Evolutionary conservation across 2,888 invertebrate genomes (phyloP).

Genomic region (Disparrhopalites patrizii): DNA sequence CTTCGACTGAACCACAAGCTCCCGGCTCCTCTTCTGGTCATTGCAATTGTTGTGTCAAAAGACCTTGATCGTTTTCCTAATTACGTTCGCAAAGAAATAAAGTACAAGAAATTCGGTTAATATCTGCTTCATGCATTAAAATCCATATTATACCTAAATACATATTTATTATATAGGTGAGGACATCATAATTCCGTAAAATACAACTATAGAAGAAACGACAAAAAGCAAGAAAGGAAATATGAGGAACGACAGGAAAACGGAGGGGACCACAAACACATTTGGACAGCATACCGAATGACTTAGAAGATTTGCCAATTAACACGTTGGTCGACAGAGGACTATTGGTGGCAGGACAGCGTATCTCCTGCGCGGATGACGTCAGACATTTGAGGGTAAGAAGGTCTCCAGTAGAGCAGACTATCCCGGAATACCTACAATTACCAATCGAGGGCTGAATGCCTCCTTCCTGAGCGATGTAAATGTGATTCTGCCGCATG

Average conservation of each 20-base stretch:
- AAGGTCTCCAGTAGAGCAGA: slow-evolving; percentile 43
- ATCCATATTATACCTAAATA: not conserved
- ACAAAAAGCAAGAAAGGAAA: not conserved
- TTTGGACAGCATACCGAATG: slow-evolving; percentile 1
- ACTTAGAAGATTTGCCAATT: not conserved
- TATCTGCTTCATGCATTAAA: not conserved
- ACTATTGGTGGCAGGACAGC: slow-evolving; percentile 1
- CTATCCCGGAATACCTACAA: slow-evolving; percentile 34
- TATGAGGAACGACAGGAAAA: not conserved
- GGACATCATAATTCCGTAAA: not conserved
- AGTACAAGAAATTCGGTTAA: slow-evolving; percentile 3
- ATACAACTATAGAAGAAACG: no score
- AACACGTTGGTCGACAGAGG: not conserved
- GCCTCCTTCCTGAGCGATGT: slow-evolving; percentile 5
- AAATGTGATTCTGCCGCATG: slow-evolving; percentile 28
- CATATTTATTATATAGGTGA: slow-evolving; percentile 1
- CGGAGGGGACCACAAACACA: not conserved
- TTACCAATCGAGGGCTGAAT: not conserved
- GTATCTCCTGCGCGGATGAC: slow-evolving; percentile 46
- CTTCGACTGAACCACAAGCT: slow-evolving; percentile 45
- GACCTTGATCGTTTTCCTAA: slow-evolving; percentile 44
- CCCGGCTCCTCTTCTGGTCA: slow-evolving; percentile 39
- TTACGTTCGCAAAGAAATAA: no score
- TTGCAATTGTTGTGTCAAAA: slow-evolving; percentile 43
- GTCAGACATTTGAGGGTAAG: slow-evolving; percentile 47